Conservation (phyloP, 2,888 invertebrate species). For the Selenia dentaria region DNA sequence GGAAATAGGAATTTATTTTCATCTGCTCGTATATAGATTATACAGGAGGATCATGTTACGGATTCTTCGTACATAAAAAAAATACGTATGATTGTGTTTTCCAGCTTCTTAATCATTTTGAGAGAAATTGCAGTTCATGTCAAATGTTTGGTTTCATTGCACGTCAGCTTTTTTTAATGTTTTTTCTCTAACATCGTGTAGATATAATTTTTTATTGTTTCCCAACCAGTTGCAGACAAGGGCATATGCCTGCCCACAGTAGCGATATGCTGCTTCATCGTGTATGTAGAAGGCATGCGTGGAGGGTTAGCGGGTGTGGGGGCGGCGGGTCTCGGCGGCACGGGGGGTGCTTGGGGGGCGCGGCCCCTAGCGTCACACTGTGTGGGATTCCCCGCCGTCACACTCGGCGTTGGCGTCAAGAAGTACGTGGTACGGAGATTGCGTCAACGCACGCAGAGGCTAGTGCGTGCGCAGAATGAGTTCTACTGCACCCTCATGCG, state of each 20-base stretch:
- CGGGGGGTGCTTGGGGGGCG: slow-evolving; percentile 93
- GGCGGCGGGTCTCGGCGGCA: slow-evolving; percentile 96
- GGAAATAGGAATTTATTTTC: too few species aligned
- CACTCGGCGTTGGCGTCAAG: slow-evolving; percentile 98
- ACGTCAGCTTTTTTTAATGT: too few species aligned
- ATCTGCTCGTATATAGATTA: too few species aligned
- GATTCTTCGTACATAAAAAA: too few species aligned
- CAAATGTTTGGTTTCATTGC: too few species aligned
- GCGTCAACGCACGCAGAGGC: slow-evolving; percentile 95
- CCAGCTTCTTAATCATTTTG: too few species aligned
- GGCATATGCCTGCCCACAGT: slow-evolving; percentile 98
- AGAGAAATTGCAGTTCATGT: too few species aligned
- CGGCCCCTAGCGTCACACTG: slow-evolving; percentile 98
- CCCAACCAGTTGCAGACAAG: slow-evolving; percentile 87
- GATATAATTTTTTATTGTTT: too few species aligned
- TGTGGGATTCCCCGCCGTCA: slow-evolving; percentile 96
- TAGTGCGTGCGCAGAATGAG: slow-evolving; percentile 97
- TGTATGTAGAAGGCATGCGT: slow-evolving; percentile 97
- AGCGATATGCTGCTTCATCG: slow-evolving; percentile 96
- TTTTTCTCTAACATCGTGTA: too few species aligned
- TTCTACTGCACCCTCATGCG: slow-evolving; percentile 96
- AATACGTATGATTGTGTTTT: too few species aligned
- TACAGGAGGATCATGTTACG: too few species aligned
- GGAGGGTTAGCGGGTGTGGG: slow-evolving; percentile 83
- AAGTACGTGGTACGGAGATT: slow-evolving; percentile 96